Percentiles rank a stretch among this genome's conserved stretches.
Conservation (phyloP, 2,888 invertebrate genomes). For the Temnothorax ravouxi region DNA sequence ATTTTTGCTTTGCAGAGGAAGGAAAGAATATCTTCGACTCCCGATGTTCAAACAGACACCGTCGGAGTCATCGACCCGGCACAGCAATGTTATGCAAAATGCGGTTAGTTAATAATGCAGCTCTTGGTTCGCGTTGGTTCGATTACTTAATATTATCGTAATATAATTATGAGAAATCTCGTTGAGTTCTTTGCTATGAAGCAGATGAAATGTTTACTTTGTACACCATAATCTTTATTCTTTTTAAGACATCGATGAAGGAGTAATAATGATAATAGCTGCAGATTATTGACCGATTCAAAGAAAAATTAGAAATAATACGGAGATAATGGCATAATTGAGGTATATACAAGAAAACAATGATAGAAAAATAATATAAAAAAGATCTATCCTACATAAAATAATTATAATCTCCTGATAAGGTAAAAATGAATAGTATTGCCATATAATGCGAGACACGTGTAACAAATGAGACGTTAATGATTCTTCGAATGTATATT, state of each 20-base stretch:
- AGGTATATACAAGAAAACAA: not conserved
- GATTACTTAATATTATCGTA: conserved; percentile 56
- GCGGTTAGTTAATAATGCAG: conserved; percentile 73
- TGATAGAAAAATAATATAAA: not conserved
- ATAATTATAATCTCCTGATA: not conserved
- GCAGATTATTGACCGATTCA: not conserved
- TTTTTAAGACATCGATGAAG: not conserved
- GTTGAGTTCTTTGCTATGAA: not conserved
- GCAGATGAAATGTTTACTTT: not conserved
- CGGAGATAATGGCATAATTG: not conserved
- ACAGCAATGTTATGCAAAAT: conserved; percentile 76
- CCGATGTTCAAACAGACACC: conserved; percentile 30
- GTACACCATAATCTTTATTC: not conserved
- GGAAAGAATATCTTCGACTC: conserved; percentile 4
- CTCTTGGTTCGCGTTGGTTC: conserved; percentile 32
- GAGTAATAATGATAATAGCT: not conserved
- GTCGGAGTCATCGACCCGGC: conserved; percentile 65
- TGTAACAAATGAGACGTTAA: not conserved
- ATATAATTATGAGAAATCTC: conserved; percentile 33
- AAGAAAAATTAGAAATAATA: conserved; percentile 24
- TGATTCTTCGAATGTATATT: not conserved
- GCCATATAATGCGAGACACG: not conserved
- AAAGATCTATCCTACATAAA: not conserved
- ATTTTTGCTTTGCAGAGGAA: not conserved
- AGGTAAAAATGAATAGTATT: not conserved